These are phyloP conservation scores for Cyclina sinensis DNA, from an alignment of 1,140 invertebrate species.

Conservation along the genomic window DNA sequence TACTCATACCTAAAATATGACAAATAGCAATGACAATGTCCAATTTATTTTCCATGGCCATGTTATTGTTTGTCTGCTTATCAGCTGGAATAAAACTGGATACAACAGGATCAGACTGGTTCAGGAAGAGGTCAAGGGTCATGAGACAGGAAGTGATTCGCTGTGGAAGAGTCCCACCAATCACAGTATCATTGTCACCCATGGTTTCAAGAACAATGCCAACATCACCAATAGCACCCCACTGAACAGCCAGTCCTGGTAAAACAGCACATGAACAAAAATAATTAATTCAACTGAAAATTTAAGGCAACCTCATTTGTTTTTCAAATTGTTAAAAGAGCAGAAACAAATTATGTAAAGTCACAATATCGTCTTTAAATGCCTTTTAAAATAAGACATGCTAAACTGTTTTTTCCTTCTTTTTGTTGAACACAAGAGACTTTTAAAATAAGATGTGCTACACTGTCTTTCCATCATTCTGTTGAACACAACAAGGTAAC, in stretches of 20 bases:
- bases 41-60: conserved; percentile 64
- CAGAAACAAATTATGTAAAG: no score
- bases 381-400: no score
- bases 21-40: conserved; percentile 83
- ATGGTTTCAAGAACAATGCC: conserved; percentile 96
- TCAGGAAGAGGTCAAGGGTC: conserved; percentile 95
- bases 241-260: conserved; percentile 94
- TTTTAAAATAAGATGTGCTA: no score
- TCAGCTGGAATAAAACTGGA: conserved; percentile 93
- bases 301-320: no score
- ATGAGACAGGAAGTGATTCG: conserved; percentile 95
- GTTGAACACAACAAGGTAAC: no score
- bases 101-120: conserved; percentile 94
- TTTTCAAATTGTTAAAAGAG: no score
- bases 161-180: conserved; percentile 97
- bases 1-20: conserved; percentile 85
- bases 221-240: conserved; percentile 99
- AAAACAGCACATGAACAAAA: neutral
- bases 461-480: no score
- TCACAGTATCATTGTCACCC: conserved; percentile 95
- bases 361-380: no score
- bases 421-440: no score
- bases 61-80: conserved; percentile 86
- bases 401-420: no score
- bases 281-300: no score